phyloP scores from a whole-genome alignment of 2,888 invertebrate species.

The Scotopteryx bipunctaria region DNA sequence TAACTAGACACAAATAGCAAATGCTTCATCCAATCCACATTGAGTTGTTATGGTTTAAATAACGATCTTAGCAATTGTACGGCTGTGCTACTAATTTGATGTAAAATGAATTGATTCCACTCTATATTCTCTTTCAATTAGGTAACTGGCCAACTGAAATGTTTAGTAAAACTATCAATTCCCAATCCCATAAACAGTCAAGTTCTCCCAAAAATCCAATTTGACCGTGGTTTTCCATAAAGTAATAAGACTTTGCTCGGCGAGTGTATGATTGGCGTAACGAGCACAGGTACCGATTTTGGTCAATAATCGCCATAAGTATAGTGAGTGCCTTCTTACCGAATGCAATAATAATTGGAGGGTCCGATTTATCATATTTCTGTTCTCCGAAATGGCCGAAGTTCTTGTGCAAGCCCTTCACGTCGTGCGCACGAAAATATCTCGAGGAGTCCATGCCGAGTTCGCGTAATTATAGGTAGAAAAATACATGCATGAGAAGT shows the following conservation, averaged over 20 bases:
- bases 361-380: conserved; percentile 81
- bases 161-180: neutral
- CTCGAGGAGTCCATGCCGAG: conserved; percentile 71
- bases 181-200: neutral
- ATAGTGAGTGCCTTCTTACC: conserved; percentile 76
- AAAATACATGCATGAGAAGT: conserved; percentile 77
- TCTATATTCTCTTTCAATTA: neutral
- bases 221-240: conserved; percentile 8
- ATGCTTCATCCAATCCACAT: conserved; percentile 60
- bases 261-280: conserved; percentile 71
- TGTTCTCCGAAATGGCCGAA: conserved; percentile 79
- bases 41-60: conserved; percentile 43
- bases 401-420: conserved; percentile 78
- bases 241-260: conserved; percentile 18
- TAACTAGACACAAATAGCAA: conserved; percentile 61
- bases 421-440: conserved; percentile 80
- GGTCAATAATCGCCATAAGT: conserved; percentile 79
- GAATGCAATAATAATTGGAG: conserved; percentile 81
- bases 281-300: conserved; percentile 77
- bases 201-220: conserved; percentile 2
- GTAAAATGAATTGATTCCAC: neutral
- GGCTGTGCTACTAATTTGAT: neutral
- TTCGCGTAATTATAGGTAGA: conserved; percentile 78
- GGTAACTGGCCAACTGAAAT: too few relatives aligned
- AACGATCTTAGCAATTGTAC: conserved; percentile 15